These are phyloP conservation scores for Dendrocincla tyrannina DNA, from an alignment of 2,797 vertebrate species.

Conservation along the genomic window DNA sequence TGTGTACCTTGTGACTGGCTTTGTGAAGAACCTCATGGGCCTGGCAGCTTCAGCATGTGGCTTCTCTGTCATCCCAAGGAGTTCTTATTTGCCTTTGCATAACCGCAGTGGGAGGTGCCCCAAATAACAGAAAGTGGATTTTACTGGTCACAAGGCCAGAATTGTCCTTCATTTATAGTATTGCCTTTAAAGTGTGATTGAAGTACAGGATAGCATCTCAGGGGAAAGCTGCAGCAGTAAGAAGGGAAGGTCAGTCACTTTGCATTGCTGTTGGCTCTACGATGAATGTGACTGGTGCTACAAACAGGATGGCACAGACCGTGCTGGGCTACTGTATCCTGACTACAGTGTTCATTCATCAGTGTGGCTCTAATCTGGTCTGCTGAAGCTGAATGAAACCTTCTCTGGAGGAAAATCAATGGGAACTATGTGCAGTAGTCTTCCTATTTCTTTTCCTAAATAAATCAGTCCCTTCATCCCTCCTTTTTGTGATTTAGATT, in stretches of 20 bases:
- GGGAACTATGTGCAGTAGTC: background rate
- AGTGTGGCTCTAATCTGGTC: background rate
- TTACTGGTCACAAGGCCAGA: background rate
- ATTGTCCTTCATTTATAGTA: background rate
- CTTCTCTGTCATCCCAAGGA: background rate
- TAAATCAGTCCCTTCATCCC: background rate
- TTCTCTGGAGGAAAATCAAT: background rate
- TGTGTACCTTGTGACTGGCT: fast-evolving
- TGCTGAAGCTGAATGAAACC: background rate
- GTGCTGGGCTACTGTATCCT: background rate
- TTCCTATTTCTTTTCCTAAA: background rate
- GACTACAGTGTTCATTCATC: background rate
- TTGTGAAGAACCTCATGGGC: background rate
- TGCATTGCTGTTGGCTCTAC: fast-evolving
- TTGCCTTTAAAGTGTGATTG: background rate
- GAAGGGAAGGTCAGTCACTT: background rate
- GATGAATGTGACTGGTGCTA: background rate
- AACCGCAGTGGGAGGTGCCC: background rate
- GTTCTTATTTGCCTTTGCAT: background rate
- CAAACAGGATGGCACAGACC: background rate
- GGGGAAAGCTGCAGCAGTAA: background rate
- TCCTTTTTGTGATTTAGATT: background rate
- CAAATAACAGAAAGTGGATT: background rate
- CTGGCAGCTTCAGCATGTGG: background rate
- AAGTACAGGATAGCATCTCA: background rate